Conservation (phyloP, 2,113 vertebrate genomes). For the Lipotes vexillifer region DNA sequence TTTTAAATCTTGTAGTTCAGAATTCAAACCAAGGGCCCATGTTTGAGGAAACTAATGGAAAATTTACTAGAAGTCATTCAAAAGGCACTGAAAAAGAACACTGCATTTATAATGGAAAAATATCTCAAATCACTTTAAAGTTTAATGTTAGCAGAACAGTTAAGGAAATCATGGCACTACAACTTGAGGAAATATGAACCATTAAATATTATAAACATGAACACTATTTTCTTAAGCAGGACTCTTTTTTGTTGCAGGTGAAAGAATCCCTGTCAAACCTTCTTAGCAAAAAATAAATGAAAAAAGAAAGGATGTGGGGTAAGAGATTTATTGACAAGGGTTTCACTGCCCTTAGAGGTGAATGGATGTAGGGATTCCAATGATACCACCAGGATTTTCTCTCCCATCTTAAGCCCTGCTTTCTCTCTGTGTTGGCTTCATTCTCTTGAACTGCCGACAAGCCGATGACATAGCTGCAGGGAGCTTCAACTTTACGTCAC, state of each 20-base stretch:
- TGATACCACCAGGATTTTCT: neutral
- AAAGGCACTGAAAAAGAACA: slow-evolving; percentile 56
- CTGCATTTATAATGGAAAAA: slow-evolving; percentile 22
- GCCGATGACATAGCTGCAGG: neutral
- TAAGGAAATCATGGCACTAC: neutral
- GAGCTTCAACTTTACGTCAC: neutral
- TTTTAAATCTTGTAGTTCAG: slow-evolving; percentile 31
- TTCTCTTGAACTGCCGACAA: neutral
- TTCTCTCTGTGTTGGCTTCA: neutral
- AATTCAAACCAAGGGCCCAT: slow-evolving; percentile 35
- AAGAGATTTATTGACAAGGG: neutral
- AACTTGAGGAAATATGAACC: neutral
- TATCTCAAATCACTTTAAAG: slow-evolving; percentile 33
- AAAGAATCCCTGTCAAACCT: neutral
- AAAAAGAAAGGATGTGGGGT: rapidly evolving
- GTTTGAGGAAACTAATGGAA: slow-evolving; percentile 38
- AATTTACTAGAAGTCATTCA: slow-evolving; percentile 49
- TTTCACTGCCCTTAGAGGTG: neutral
- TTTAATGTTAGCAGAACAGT: slow-evolving; percentile 34
- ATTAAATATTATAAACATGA: slow-evolving; percentile 9
- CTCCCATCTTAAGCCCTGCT: neutral
- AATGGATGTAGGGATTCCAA: neutral
- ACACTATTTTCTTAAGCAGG: neutral
- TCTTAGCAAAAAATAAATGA: neutral
- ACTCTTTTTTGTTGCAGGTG: neutral